Evolutionary conservation across 2,888 invertebrate genomes (phyloP), one percentile per base, ranked within the genome.

Genomic region (Tenthredo livida): DNA sequence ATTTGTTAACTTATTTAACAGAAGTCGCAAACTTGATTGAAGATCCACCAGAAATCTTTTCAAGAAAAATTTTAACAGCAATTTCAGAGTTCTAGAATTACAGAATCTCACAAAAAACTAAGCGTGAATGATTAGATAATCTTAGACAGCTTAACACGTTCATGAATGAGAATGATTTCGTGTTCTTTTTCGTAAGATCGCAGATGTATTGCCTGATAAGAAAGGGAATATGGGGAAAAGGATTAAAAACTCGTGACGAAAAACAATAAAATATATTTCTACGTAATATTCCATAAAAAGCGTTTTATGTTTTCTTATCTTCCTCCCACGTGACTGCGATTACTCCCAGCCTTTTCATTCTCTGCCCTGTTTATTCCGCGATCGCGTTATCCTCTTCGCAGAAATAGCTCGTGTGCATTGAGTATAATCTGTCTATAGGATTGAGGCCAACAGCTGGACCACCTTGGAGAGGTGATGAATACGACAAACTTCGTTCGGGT

Each of bases 391-490:
- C 96, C 91, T 97, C 96, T 85, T 96, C 96, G 92, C 96, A 97
- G 93, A 99, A 99, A 94, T 99, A 99, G 77, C 98, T 98, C 94
- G 97, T 98, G 94, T 99, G 99, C 99, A 99, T 99, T 91, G 98
- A 97, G 95, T 98, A 99, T 88, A 99, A 96, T 94, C 99, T 98
- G 94, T 99, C 99, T 91, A 99, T 99, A 80, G 99, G 99, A 94
- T 99, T 99, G 91, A 95, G 94, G n/a, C 83, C 83, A 12, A 70
- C 54, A 70, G 65, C 83, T 89, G 95, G 94, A 10, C 92, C 92
- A 82, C 97, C 96, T 87, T 97, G 96, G 78, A 96, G 95, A 73
- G 95, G 95, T 75, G 96, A 95, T 88, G 96, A 95, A 25, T 96
- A 94, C 90, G 96, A 95, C 25, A 95, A 91, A 84, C 90, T 89